Base-by-base conservation (phyloP, 1,140 invertebrate species). In the Chironomus tepperi region DNA sequence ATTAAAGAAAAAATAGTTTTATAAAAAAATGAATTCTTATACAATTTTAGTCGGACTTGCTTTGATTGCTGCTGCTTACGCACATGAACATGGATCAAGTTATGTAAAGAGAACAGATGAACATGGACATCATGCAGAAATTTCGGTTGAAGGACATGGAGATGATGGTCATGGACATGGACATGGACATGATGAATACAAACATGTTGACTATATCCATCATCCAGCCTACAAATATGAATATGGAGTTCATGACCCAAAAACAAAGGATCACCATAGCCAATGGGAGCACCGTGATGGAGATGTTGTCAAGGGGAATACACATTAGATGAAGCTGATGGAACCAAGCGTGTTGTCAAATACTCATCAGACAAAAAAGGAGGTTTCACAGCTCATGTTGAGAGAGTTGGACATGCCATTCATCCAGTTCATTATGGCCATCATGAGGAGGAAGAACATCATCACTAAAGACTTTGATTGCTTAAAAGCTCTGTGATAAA, bases 261-360 rank as follows among this genome's bases (percentile, higher is more conserved):
- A 83, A 77, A 88, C 83, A 9, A 85, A 87, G 3, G 86, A 87
- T 73, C 82, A 84, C 7, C 86, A 87, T 75, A 82, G 83, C 10
- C 84, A 85, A 7, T 83, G 83, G 18, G 86, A 87, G 75, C 79
- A 78, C 2, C 82, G 86, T 7, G 84, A 86, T 75, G 86, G 86
- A 3, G 84, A 87, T 75, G 76, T 83, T 64, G 83, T 84, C 12
- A 78, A 79, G 42, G 86, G 75, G 83, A 83, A 74, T 88, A 88
- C 79, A 85, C 85, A 10, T 77, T 88, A n/a, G 83, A 86, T 76
- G 87, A 89, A 77, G 83, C 87, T 16, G 88, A 88, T 77, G 88
- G 88, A 57, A 85, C 84, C 34, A 81, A 84, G 15, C 83, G 87
- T 19, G 84, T 86, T 16, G 87, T 88, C 16, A 85, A 88, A 74